Evolutionary conservation across 1,140 invertebrate genomes (phyloP).

Genomic region (Cardiocondyla obscurior): DNA sequence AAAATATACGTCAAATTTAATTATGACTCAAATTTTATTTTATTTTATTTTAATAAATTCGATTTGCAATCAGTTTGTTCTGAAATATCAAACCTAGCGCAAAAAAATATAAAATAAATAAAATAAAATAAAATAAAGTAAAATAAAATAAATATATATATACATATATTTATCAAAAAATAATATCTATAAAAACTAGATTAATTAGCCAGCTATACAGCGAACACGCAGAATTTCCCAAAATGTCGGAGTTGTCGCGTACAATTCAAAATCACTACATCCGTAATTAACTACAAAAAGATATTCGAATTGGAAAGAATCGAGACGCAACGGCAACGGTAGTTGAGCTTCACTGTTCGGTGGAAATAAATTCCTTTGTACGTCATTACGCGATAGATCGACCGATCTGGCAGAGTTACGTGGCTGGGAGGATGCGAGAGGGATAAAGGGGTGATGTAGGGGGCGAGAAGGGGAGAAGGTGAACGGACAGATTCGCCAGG

Average conservation of each 20-base stretch:
- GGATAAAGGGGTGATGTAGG: neutral
- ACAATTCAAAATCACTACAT: neutral
- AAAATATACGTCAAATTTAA: neutral
- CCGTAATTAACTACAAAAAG: neutral
- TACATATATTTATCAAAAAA: no score
- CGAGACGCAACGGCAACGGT: neutral
- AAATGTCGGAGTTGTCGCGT: no score
- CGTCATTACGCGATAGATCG: constrained; percentile 60
- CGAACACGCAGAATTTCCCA: no score
- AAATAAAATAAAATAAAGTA: no score
- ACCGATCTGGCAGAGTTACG: constrained; percentile 49
- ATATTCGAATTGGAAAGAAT: neutral
- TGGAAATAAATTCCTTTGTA: constrained; percentile 60
- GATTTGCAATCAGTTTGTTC: neutral
- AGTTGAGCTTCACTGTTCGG: constrained; percentile 52
- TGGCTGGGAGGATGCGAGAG: neutral
- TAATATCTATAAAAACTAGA: no score
- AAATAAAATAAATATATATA: no score
- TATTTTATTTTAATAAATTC: neutral
- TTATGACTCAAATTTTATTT: neutral
- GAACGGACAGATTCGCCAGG: constrained; percentile 13
- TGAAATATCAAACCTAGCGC: neutral
- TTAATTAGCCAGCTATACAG: no score
- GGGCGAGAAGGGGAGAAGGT: neutral
- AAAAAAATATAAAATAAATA: neutral